These are phyloP conservation scores for Incurvaria masculella DNA, from an alignment of 2,888 invertebrate genomes.

Conservation along the genomic window DNA sequence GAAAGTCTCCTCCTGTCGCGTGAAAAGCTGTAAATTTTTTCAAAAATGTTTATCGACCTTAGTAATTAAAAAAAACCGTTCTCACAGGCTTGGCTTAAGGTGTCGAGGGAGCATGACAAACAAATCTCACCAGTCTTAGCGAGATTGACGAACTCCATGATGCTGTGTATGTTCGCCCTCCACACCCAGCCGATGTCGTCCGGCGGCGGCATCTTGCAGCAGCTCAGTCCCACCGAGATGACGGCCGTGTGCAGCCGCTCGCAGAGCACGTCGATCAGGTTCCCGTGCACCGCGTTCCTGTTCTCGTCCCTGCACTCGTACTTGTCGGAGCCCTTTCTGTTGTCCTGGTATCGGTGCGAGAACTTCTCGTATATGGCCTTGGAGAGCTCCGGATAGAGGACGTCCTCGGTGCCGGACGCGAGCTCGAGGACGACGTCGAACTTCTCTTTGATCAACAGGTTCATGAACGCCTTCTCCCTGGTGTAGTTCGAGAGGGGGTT, in stretches of 20 bases:
- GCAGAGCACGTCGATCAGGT: conserved; percentile 57
- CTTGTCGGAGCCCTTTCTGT: conserved; percentile 32
- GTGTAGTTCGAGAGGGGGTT: conserved; percentile 42
- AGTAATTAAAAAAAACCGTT: conserved; percentile 1
- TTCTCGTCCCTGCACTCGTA: conserved; percentile 27
- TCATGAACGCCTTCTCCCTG: conserved; percentile 60
- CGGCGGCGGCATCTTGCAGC: conserved; percentile 78
- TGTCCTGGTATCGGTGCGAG: conserved; percentile 42
- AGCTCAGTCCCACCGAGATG: conserved; percentile 70
- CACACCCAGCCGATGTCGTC: conserved; percentile 66
- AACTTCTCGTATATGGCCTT: conserved; percentile 46
- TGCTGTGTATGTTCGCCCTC: conserved; percentile 63
- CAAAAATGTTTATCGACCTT: too few relatives aligned
- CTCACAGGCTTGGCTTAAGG: too few relatives aligned
- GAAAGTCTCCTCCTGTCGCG: too few relatives aligned
- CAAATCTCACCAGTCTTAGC: conserved; percentile 58
- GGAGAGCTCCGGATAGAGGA: conserved; percentile 47
- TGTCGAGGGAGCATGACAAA: too few relatives aligned
- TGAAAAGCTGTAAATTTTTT: too few relatives aligned
- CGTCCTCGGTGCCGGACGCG: conserved; percentile 68
- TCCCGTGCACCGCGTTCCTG: conserved; percentile 32
- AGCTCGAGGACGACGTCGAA: conserved; percentile 73
- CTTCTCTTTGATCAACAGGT: conserved; percentile 61
- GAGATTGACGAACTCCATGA: conserved; percentile 60
- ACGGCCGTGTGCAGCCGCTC: conserved; percentile 64